Evolutionary conservation across 2,797 vertebrate genomes (phyloP).

Genomic region (Catamblyrhynchus diadema): DNA sequence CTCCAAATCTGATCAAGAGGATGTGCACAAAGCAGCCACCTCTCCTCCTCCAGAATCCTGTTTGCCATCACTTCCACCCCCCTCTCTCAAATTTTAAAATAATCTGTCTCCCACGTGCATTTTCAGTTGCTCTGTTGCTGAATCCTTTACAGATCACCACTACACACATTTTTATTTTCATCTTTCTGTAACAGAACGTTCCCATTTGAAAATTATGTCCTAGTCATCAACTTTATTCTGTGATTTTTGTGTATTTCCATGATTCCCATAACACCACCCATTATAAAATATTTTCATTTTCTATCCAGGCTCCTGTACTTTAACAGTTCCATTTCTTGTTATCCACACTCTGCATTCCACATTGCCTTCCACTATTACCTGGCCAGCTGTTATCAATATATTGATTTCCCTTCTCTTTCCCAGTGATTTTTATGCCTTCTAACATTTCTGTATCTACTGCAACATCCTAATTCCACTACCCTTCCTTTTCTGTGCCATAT

Average conservation of each 20-base stretch:
- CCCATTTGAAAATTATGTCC: not conserved
- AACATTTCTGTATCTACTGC: not conserved
- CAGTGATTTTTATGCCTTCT: not conserved
- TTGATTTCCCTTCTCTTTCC: not conserved
- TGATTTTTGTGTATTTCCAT: not conserved
- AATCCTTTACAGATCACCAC: not conserved
- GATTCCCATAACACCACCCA: rapidly evolving
- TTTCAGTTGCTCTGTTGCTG: not conserved
- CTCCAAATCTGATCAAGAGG: not conserved
- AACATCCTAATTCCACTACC: not conserved
- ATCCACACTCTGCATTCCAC: not conserved
- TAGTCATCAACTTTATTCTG: not conserved
- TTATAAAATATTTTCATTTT: not conserved
- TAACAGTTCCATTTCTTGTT: not conserved
- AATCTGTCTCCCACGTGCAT: not conserved
- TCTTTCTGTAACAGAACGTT: rapidly evolving
- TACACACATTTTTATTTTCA: not conserved
- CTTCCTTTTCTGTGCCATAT: not conserved
- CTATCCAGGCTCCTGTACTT: not conserved
- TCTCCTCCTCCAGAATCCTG: not conserved
- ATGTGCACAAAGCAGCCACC: not conserved
- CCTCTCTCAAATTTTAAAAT: not conserved
- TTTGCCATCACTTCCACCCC: not conserved
- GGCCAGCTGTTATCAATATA: not conserved
- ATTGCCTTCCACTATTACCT: not conserved